Conservation (phyloP, 1,140 invertebrate species). For the Helicoverpa zea region DNA sequence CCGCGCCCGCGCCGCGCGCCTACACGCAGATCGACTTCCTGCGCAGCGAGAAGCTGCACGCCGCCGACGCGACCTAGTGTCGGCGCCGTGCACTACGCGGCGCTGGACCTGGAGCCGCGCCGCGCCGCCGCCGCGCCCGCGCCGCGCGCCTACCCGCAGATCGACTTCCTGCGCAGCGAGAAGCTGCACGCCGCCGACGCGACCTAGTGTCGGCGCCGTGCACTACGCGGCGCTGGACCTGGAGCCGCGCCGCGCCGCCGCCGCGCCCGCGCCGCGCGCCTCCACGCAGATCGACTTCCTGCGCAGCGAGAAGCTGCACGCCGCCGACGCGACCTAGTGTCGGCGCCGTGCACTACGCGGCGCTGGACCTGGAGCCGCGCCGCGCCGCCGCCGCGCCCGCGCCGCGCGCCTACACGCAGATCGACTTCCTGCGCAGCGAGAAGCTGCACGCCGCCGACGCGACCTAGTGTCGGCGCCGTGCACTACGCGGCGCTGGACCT, state of each 20-base stretch:
- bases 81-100: conserved; percentile 77
- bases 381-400: conserved; percentile 58
- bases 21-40: conserved; percentile 82
- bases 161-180: conserved; percentile 78
- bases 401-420: conserved; percentile 76
- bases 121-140: conserved; percentile 58
- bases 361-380: conserved; percentile 77
- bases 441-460: conserved; percentile 65
- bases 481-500: conserved; percentile 80
- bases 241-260: conserved; percentile 66
- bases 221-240: conserved; percentile 80
- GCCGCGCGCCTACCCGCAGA: conserved; percentile 76
- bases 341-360: conserved; percentile 77
- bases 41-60: conserved; percentile 72
- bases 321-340: conserved; percentile 56
- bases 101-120: conserved; percentile 77
- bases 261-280: conserved; percentile 62
- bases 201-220: conserved; percentile 54
- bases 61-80: conserved; percentile 56
- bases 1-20: conserved; percentile 62
- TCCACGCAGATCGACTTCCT: conserved; percentile 82
- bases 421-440: conserved; percentile 78
- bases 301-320: conserved; percentile 72
- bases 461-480: conserved; percentile 54
- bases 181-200: conserved; percentile 65